These are phyloP conservation scores for Nectonema munidae DNA, from an alignment of 2,888 invertebrate species.

Conservation along the genomic window DNA sequence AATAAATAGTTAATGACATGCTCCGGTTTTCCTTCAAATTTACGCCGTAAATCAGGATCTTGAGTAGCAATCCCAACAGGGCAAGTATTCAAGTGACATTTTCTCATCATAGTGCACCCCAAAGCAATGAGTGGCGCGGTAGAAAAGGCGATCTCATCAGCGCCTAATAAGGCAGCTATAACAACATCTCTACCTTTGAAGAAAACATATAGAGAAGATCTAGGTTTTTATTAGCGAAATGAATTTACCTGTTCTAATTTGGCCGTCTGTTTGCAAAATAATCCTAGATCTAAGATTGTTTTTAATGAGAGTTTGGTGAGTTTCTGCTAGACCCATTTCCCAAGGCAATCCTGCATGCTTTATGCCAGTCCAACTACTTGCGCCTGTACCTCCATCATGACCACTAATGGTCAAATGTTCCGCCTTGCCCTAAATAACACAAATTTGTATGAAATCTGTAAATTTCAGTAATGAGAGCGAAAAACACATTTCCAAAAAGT, in stretches of 20 bases:
- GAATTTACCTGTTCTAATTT: conserved; percentile 43
- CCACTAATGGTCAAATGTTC: conserved; percentile 94
- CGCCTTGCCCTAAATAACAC: conserved; percentile 62
- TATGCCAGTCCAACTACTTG: conserved; percentile 93
- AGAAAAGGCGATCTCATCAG: conserved; percentile 92
- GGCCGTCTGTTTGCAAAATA: conserved; percentile 77
- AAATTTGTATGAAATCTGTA: conserved; percentile 12
- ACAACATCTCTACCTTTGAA: conserved; percentile 51
- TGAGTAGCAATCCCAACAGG: conserved; percentile 96
- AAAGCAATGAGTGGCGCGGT: conserved; percentile 85
- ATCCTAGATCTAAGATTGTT: conserved; percentile 69
- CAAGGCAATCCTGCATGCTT: conserved; percentile 85
- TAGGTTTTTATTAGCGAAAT: not conserved
- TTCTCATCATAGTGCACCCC: conserved; percentile 99
- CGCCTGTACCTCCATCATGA: conserved; percentile 95
- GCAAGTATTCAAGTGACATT: conserved; percentile 91
- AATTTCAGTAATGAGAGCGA: no score
- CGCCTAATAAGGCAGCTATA: conserved; percentile 69
- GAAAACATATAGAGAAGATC: not conserved
- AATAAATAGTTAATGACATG: conserved; percentile 87
- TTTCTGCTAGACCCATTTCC: conserved; percentile 91
- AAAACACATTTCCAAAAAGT: no score
- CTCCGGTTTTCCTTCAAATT: conserved; percentile 85
- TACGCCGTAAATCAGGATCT: conserved; percentile 66
- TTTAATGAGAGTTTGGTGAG: conserved; percentile 62